phyloP scores from a whole-genome alignment of 2,797 vertebrate species.

The Spatula clypeata region DNA sequence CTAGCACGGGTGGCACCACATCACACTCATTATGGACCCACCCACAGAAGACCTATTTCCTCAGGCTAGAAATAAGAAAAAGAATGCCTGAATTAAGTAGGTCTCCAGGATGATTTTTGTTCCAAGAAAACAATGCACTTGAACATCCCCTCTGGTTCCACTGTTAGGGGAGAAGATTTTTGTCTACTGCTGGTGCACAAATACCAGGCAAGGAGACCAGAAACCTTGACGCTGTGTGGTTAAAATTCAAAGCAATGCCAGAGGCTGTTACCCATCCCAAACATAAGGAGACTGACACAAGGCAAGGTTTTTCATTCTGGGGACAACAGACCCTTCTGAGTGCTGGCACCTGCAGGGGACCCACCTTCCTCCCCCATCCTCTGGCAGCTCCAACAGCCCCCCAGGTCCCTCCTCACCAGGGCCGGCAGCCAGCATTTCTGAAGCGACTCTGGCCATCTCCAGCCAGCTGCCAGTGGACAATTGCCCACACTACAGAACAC shows the following conservation, averaged over 20 bases:
- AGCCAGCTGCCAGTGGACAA: not conserved
- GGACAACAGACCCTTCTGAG: not conserved
- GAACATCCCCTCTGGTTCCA: not conserved
- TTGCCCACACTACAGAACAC: not conserved
- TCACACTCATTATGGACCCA: not conserved
- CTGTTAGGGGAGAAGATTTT: not conserved
- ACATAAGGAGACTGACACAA: not conserved
- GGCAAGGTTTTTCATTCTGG: not conserved
- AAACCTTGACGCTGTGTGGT: not conserved
- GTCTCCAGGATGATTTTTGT: not conserved
- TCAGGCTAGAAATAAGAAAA: not conserved
- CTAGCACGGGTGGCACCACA: accelerated
- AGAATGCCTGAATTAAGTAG: not conserved
- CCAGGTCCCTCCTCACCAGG: not conserved
- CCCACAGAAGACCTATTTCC: not conserved
- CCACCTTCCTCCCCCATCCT: not conserved
- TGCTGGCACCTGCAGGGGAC: not conserved
- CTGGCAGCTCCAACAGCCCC: not conserved
- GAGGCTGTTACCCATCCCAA: not conserved
- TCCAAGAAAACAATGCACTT: not conserved
- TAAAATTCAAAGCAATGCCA: not conserved
- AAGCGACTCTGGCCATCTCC: not conserved
- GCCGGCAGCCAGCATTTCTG: not conserved
- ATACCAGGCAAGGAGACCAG: not conserved
- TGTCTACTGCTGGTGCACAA: not conserved